Base-by-base conservation (phyloP, 2,797 vertebrate genomes). In the Calcarius lapponicus region DNA sequence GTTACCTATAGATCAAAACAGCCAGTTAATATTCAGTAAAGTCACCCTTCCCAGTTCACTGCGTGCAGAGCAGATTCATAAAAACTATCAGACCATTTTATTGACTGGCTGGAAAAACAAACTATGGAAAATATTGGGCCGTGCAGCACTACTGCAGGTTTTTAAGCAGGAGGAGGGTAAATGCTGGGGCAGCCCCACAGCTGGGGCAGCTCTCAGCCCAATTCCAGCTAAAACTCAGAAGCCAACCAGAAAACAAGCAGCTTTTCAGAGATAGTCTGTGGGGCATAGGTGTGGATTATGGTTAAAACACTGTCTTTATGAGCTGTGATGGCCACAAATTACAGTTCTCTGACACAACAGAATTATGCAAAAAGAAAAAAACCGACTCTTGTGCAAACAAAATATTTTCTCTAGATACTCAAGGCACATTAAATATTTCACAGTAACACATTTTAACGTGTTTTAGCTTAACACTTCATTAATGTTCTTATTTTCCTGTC, bases 1-100 rank as follows among this genome's bases (percentile, higher is more conserved):
- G 3, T 34, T 28, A 64, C 53, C 12, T 73, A 21, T 2, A 70
- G 69, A 78, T 65, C 28, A 76, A 85, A 92, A 12, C 18, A 43
- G 40, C 9, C 32, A 86, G 40, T 40, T 78, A 70, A 67, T 61
- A 91, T 26, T 67, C 56, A 74, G 53, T 19, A 24, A 64, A 62
- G 32, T 57, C 48, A 87, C 22, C 29, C 48, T 72, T 93, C 54
- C 48, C 62, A 71, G 45, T 34, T 76, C 42, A 67, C 8, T 64
- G 56, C 22, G 56, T 53, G 32, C 45, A 92, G 56, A 76, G 29
- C 71, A 50, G 24, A 54, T 42, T 53, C 34, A 70, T 45, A 81
- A 90, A 70, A 92, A 20, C 58, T 65, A 47, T 58, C 47, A 90
- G 62, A 69, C 34, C 34, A 7, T 78, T 88, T 91, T 62, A 69